Evolutionary conservation across 1,140 invertebrate genomes (phyloP).

Genomic region (Zaprionus ghesquierei): DNA sequence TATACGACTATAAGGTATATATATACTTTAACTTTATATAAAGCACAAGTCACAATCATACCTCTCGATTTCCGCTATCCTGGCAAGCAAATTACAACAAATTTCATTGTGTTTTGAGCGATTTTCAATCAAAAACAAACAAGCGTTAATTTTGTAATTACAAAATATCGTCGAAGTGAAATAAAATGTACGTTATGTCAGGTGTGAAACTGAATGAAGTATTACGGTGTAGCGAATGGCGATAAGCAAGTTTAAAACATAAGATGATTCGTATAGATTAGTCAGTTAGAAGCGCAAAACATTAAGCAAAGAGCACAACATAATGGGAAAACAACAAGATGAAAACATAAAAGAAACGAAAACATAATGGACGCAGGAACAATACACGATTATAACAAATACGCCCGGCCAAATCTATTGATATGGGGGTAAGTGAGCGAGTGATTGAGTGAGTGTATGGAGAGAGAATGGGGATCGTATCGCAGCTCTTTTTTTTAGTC

Average conservation of each 20-base stretch:
- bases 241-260: not conserved
- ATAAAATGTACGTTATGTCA: conserved; percentile 1
- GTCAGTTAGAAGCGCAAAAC: not conserved
- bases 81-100: conserved; percentile 83
- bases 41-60: conserved; percentile 71
- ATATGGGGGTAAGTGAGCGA: not conserved
- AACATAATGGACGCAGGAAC: no score
- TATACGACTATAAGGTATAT: conserved; percentile 29
- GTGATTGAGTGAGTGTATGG: not conserved
- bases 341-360: not conserved
- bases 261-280: not conserved
- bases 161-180: conserved; percentile 26
- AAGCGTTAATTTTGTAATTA: conserved; percentile 72
- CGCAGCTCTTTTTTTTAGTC: not conserved
- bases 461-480: not conserved
- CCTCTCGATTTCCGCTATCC: conserved; percentile 83
- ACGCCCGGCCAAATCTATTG: not conserved
- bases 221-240: conserved; percentile 1
- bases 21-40: conserved; percentile 27
- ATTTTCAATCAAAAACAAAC: conserved; percentile 76
- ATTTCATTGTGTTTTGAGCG: conserved; percentile 78
- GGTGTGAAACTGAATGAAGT: conserved; percentile 12
- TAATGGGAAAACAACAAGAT: not conserved
- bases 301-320: no score
- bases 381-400: not conserved